Evolutionary conservation across 2,113 vertebrate species (phyloP).

Genomic region (Recurvirostra avosetta): DNA sequence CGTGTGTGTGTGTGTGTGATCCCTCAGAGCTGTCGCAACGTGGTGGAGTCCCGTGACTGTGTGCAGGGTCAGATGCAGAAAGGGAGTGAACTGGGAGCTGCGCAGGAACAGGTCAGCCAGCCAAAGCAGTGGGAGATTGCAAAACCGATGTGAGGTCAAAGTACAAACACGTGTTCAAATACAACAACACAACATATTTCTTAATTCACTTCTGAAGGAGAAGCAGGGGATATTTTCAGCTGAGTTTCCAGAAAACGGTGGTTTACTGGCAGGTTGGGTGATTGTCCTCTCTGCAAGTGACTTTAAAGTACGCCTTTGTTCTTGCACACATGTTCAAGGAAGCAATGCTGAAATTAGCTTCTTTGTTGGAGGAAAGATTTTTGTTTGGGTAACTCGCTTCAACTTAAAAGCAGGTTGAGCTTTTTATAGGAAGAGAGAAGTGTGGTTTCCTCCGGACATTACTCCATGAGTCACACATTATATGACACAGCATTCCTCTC

Average conservation of each 20-base stretch:
- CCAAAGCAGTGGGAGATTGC: not conserved
- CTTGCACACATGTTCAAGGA: not conserved
- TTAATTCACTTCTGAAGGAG: not conserved
- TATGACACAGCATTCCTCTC: conserved; percentile 19
- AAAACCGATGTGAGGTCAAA: not conserved
- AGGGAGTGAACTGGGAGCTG: not conserved
- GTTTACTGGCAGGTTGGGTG: not conserved
- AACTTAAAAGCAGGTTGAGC: not conserved
- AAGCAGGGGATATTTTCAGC: not conserved
- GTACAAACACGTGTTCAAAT: not conserved
- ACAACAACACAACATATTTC: not conserved
- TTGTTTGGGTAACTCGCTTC: not conserved
- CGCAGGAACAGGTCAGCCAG: not conserved
- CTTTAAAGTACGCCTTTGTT: not conserved
- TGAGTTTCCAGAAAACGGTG: not conserved
- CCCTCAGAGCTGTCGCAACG: not conserved
- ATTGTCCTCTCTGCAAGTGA: too few relatives aligned
- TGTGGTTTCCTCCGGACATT: not conserved
- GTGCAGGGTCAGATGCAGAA: not conserved
- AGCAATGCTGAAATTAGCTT: not conserved
- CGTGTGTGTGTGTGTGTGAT: not conserved
- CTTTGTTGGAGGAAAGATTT: not conserved
- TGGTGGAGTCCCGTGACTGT: accelerated
- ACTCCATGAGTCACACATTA: not conserved
- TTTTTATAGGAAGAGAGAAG: not conserved